Base-by-base conservation (phyloP, 2,888 invertebrate genomes). In the Epirrhoe tristata region DNA sequence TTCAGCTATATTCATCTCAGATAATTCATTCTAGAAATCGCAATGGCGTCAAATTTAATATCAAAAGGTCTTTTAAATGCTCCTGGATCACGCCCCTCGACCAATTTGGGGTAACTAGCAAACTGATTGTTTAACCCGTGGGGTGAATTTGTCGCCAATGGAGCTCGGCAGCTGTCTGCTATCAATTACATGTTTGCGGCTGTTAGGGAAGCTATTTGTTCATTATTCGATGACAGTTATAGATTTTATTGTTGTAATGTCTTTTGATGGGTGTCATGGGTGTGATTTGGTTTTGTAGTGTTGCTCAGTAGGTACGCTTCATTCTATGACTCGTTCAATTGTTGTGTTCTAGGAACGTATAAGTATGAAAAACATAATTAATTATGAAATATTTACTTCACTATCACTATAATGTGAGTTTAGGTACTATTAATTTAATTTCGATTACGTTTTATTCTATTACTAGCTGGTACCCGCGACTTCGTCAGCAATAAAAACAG, bases 141-240 rank as follows among this genome's bases (percentile, higher is more conserved):
- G 85, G 91, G 88, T 80, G 80, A 90, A 91, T 90, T 85, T 87
- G 89, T 90, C 91, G 85, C 91, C 91, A 91, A 78, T 78, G 79
- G 75, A 79, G 76, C 71, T 74, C 68, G 63, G 81, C 87, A 88
- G 89, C 90, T 91, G 91, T 85, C 84, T 82, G 82, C 84, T 83
- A 86, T 82, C 87, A 88, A 89, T 90, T 90, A 90, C 85, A 84
- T 88, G 89, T 91, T 90, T 90, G 90, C 85, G 90, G 88, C 87
- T 86, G 89, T 90, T 90, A 86, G 87, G 86, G 87, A 84, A 79
- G 84, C 86, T 81, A 91, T 92, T 87, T 83, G 85, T 86, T 85
- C 84, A 84, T 90, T 89, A 91, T 91, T 87, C 82, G 84, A 86
- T 85, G 89, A 88, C 87, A 88, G 85, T 91, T 89, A 89, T 82